Base-by-base conservation (phyloP, 2,113 vertebrate genomes). In the Misgurnus mizolepis region DNA sequence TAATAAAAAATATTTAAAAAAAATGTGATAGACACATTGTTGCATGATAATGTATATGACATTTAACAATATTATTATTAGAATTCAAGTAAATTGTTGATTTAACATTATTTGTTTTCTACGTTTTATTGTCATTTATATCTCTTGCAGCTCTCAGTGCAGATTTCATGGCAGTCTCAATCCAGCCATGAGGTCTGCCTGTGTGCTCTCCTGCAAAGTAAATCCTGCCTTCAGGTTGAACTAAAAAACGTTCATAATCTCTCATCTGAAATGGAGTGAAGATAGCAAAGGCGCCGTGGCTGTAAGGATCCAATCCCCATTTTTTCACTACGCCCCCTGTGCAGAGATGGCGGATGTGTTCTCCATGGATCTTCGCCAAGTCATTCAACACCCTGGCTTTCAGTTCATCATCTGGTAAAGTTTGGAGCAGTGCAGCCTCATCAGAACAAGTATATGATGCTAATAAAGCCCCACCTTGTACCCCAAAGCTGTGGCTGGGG, bases 121-220 rank as follows among this genome's bases (percentile, higher is more conserved):
- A 77, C 22, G 72, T 64, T 74, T 56, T 15, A 69, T 80, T 71
- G 41, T 68, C 83, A 22, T 95, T 93, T 3, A 96, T 94, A 65
- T 92, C 90, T 40, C 58, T 83, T 0, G 93, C 94, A 0, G 93
- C 95, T 80, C 87, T 89, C 34, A 96, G 0, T 0, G 94, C 94
- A 0, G 95, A 92, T 76, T 95, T 96, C 85, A 96, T 89, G 67
- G 95, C 66, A 0, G 94, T 94, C 55, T 97, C 96, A 0, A 95
- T 94, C 95, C 96, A 97, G 43, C 70, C 93, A 0, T 95, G 94
- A 0, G 95, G 95, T 9, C 85, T 86, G 0, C 90, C 87, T 0
- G 94, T 58, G 68, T 97, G 96, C n/a, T 97, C 95, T 0, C 95
- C 95, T 0, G 94, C 94, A 10, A 97, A 96, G 74, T 94, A 85